phyloP scores from a whole-genome alignment of 2,888 invertebrate genomes.

The Keiferia lycopersicella region DNA sequence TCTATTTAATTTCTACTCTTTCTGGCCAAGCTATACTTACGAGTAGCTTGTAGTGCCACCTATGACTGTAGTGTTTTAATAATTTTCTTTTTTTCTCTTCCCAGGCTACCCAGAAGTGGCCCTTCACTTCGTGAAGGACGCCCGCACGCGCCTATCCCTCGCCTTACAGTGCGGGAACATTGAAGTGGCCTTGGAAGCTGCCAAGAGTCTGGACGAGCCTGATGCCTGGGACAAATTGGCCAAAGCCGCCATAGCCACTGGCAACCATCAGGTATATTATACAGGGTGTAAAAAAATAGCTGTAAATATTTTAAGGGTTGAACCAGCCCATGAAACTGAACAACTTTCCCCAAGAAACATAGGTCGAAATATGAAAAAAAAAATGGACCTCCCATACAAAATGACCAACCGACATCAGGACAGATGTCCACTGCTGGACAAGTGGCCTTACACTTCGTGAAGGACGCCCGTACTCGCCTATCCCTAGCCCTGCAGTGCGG shows the following conservation, averaged over 20 bases:
- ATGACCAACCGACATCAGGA: too few relatives aligned
- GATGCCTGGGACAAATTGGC: constrained; percentile 98
- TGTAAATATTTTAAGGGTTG: too few relatives aligned
- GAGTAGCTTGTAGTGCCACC: too few relatives aligned
- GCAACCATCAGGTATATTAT: constrained; percentile 95
- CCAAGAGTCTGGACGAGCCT: constrained; percentile 96
- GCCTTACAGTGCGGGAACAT: constrained; percentile 99
- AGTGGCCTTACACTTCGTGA: constrained; percentile 99
- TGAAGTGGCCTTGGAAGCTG: constrained; percentile 98
- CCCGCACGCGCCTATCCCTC: constrained; percentile 96
- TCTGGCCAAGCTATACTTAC: too few relatives aligned
- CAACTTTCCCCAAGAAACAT: too few relatives aligned
- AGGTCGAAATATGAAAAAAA: too few relatives aligned
- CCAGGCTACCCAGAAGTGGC: constrained; percentile 97
- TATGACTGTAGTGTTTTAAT: too few relatives aligned
- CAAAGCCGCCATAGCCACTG: constrained; percentile 95
- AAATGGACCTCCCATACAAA: too few relatives aligned
- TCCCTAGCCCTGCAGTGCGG: constrained; percentile 98
- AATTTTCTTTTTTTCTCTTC: neutral
- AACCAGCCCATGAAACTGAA: too few relatives aligned
- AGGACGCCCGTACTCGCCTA: constrained; percentile 98
- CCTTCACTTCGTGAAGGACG: constrained; percentile 99
- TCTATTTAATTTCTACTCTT: too few relatives aligned
- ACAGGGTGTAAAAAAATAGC: too few relatives aligned
- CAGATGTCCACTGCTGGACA: too few relatives aligned